phyloP scores from a whole-genome alignment of 2,888 invertebrate genomes.

The Trachelus troglodyta region DNA sequence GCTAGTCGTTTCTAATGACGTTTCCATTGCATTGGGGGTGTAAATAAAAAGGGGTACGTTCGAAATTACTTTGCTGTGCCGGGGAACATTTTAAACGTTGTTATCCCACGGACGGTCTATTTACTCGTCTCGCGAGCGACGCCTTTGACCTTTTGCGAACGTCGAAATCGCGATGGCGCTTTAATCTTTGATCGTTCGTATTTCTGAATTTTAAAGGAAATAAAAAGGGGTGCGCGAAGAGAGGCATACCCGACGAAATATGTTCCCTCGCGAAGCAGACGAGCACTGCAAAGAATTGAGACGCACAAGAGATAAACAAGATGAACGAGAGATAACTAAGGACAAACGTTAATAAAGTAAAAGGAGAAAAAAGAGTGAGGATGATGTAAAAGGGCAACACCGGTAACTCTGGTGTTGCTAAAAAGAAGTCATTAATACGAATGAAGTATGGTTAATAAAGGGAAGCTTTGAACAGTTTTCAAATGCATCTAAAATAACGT shows the following conservation, averaged over 20 bases:
- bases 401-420: neutral
- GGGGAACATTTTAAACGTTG: slow-evolving; percentile 34
- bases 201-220: neutral
- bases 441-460: slow-evolving; percentile 27
- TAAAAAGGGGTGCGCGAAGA: neutral
- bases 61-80: slow-evolving; percentile 48
- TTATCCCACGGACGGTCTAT: too few species aligned
- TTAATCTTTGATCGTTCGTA: neutral
- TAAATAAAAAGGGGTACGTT: slow-evolving; percentile 24
- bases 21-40: slow-evolving; percentile 59
- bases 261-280: neutral
- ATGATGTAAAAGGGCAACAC: neutral
- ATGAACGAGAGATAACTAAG: slow-evolving; percentile 16
- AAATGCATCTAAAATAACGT: slow-evolving; percentile 51
- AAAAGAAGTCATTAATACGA: neutral
- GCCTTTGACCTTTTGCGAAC: neutral
- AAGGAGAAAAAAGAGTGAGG: neutral
- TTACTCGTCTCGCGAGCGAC: neutral
- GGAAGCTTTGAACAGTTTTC: slow-evolving; percentile 50
- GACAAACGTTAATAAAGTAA: slow-evolving; percentile 13
- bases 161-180: neutral
- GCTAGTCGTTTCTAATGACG: slow-evolving; percentile 54
- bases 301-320: slow-evolving; percentile 13
- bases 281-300: slow-evolving; percentile 40
- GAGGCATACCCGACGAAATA: neutral